Percentiles rank a stretch among this genome's conserved stretches.
These are phyloP conservation scores for Varecia variegata DNA, from an alignment of 2,797 vertebrate species.

Conservation along the genomic window DNA sequence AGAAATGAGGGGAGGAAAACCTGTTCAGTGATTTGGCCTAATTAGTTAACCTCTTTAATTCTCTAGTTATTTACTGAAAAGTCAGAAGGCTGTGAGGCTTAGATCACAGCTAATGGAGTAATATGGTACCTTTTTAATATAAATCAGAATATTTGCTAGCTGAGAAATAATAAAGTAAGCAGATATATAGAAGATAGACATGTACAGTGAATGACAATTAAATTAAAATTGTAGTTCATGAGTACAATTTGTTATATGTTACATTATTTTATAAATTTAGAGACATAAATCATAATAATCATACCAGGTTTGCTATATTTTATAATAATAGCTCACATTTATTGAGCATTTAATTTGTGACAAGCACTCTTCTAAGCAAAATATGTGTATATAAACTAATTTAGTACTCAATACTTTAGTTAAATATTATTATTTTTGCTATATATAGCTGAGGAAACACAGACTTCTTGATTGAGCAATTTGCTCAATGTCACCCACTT, in stretches of 20 bases:
- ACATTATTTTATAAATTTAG: neutral
- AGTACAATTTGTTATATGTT: neutral
- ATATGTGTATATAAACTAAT: neutral
- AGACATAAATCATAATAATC: neutral
- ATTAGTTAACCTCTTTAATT: neutral
- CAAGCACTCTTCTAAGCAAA: neutral
- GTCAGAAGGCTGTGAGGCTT: neutral
- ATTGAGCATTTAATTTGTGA: constrained; percentile 21
- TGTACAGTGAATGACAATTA: neutral
- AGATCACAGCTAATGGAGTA: neutral
- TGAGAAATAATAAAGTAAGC: neutral
- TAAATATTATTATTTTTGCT: neutral
- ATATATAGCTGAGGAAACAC: neutral
- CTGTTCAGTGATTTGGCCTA: neutral
- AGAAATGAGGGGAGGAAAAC: neutral
- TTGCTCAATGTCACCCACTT: neutral
- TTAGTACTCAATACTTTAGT: neutral
- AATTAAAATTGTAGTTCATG: neutral
- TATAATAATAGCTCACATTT: neutral
- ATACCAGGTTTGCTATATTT: neutral
- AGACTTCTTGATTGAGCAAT: neutral
- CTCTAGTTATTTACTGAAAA: neutral
- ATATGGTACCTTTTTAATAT: neutral
- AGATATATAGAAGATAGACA: neutral
- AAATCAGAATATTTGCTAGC: neutral